phyloP scores from a whole-genome alignment of 2,888 invertebrate species.

The Andrena chrysosceles region DNA sequence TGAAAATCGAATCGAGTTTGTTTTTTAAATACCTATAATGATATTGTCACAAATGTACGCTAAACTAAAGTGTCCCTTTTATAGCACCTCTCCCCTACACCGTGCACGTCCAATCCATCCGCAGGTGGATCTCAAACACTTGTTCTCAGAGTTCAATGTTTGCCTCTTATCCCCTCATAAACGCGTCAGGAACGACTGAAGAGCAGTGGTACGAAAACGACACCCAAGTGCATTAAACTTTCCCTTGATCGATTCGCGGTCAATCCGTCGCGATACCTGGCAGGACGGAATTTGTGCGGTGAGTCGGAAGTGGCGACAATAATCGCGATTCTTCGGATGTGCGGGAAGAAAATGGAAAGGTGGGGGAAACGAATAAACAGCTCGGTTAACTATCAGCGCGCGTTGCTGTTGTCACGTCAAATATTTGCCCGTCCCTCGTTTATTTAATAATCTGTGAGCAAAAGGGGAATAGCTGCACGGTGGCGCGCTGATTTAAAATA shows the following conservation, averaged over 20 bases:
- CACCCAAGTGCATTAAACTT: not conserved
- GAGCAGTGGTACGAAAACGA: not conserved
- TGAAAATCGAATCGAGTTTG: too few species aligned
- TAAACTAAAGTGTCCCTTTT: too few species aligned
- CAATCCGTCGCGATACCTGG: not conserved
- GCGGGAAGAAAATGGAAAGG: not conserved
- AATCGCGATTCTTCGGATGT: not conserved
- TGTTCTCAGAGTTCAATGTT: constrained; percentile 16
- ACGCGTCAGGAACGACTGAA: constrained; percentile 1
- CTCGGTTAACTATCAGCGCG: constrained; percentile 20
- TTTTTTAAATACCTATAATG: too few species aligned
- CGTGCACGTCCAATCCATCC: not conserved
- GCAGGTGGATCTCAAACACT: constrained; percentile 1
- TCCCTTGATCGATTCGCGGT: constrained; percentile 13
- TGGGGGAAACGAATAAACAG: constrained; percentile 22
- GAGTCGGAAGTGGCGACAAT: not conserved
- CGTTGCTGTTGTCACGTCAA: constrained; percentile 24
- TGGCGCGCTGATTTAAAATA: constrained; percentile 5
- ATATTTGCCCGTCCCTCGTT: constrained; percentile 34
- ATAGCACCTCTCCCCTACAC: too few species aligned
- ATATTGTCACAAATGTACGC: too few species aligned
- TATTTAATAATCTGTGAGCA: constrained; percentile 35
- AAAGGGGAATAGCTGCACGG: constrained; percentile 6
- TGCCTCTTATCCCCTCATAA: constrained; percentile 4
- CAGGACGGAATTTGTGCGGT: not conserved